Conservation (phyloP, 2,888 invertebrate species). For the Sipha maydis region DNA sequence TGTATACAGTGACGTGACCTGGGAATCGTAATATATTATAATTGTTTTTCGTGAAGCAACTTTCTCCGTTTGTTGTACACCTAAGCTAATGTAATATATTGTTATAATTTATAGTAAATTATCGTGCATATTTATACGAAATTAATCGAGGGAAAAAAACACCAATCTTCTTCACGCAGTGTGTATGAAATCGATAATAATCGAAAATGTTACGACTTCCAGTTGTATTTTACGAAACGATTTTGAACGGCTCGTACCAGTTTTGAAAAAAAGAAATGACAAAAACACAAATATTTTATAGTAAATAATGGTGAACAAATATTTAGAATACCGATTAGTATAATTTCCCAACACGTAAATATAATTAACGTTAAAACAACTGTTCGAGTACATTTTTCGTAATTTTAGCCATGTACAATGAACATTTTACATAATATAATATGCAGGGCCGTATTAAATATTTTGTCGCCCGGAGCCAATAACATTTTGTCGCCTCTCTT, state of each 20-base stretch:
- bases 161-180: neutral
- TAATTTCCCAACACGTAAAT: too few species aligned
- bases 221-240: neutral
- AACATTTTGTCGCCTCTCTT: too few species aligned
- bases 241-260: too few species aligned
- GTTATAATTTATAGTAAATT: neutral
- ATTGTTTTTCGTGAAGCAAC: neutral
- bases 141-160: neutral
- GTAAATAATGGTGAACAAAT: too few species aligned
- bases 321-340: too few species aligned
- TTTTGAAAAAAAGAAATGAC: neutral
- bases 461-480: too few species aligned
- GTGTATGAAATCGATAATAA: neutral
- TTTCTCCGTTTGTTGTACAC: neutral
- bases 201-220: neutral
- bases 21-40: neutral
- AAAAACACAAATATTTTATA: too few species aligned
- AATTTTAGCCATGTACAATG: too few species aligned
- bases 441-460: too few species aligned
- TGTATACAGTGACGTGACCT: neutral
- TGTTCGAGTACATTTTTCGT: too few species aligned
- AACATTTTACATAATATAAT: too few species aligned
- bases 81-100: neutral
- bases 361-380: too few species aligned
- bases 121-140: neutral